phyloP scores from a whole-genome alignment of 1,140 invertebrate genomes.

The Euglossa dilemma region DNA sequence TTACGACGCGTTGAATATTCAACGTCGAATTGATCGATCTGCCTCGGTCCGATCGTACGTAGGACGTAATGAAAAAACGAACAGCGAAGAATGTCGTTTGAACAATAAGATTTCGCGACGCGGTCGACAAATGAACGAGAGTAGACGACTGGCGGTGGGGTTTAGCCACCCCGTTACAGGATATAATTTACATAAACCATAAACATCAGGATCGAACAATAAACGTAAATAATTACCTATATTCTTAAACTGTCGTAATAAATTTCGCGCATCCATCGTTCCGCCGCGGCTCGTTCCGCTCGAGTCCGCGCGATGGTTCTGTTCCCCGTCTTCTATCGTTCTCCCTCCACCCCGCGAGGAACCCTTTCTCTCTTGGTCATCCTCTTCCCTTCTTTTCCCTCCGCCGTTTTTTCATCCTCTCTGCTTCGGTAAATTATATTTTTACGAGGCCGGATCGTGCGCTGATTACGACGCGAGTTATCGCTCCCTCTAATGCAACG shows the following conservation, averaged over 20 bases:
- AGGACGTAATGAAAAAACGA: neutral
- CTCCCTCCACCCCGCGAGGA: constrained; percentile 15
- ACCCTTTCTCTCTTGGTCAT: constrained; percentile 13
- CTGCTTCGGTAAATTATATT: constrained; percentile 58
- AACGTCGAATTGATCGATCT: constrained; percentile 27
- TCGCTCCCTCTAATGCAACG: constrained; percentile 43
- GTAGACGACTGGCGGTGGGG: neutral
- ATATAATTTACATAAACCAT: constrained; percentile 73
- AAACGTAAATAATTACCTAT: constrained; percentile 74
- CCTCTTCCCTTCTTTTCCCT: neutral
- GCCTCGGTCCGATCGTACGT: neutral
- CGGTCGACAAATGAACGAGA: neutral
- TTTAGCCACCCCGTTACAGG: constrained; percentile 58
- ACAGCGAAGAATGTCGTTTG: neutral
- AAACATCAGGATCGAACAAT: constrained; percentile 72
- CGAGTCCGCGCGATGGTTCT: constrained; percentile 25
- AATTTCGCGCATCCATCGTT: constrained; percentile 65
- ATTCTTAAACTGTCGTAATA: constrained; percentile 74
- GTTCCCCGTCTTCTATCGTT: constrained; percentile 13
- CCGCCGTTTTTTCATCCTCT: constrained; percentile 5
- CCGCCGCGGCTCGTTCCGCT: constrained; percentile 36
- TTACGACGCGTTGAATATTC: constrained; percentile 30
- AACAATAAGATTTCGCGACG: constrained; percentile 53
- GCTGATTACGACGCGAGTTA: constrained; percentile 57
- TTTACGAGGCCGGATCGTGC: constrained; percentile 48